Evolutionary conservation across 2,888 invertebrate genomes (phyloP), one percentile per base, ranked within the genome.

Genomic region (Bombylius major): DNA sequence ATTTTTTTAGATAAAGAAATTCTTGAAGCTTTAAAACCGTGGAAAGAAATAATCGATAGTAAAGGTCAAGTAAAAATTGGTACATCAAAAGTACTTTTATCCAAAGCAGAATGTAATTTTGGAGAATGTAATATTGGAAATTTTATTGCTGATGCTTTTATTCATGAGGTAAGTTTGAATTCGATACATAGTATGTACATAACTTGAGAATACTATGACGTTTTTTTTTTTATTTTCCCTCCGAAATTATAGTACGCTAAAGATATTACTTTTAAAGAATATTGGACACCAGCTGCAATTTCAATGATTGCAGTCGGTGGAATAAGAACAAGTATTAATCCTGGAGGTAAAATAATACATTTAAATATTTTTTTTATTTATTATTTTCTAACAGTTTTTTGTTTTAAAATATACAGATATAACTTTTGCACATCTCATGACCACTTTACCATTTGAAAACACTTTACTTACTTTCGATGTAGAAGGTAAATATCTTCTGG

Each of bases 391-490:
- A 3, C 3, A 23, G 1, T 11, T 33, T 34, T 33, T 50, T 45
- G 13, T 45, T 4, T 34, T 33, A 9, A 39, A 39, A 39, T 14
- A 45, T 14, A 32, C 69, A 87, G 88, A 83, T 11, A 79, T 87
- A 12, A 87, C 86, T 1, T 84, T 82, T 47, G 83, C 82, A 53
- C 83, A 84, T 56, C 65, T 90, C 9, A 71, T 86, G 6, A 80
- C 82, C 63, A 79, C 83, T 32, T 77, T 83, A 58, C 92, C 92
- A 1, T 92, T 91, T 67, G 82, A 82, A 66, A 90, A 90, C 70
- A 80, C 79, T 50, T 75, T 89, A 58, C 83, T 87, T 64, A 76
- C 84, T 13, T 81, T 85, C 56, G 84, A 85, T 63, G 68, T 92
- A 55, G 75, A 77, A 53, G 92, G 92, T 0, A 71, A 76, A 58